A percentile compares a stretch with the other conserved stretches of the same genome.
Conservation (phyloP, 2,888 invertebrate species). For the Aproaerema taeniolella region DNA sequence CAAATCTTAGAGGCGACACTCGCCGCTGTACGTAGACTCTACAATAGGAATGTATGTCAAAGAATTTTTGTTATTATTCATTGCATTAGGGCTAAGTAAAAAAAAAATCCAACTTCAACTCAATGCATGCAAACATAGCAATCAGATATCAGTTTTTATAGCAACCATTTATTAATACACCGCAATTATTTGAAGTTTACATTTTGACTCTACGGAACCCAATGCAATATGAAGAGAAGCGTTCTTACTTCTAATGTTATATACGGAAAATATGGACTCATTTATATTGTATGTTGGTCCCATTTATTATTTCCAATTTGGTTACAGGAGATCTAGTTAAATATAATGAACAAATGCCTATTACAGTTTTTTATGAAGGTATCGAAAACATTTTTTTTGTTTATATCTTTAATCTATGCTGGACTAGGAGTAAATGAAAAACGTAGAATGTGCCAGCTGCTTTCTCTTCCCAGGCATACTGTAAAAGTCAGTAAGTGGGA, state of each 20-base stretch:
- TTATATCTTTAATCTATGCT: not conserved
- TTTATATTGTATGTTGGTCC: not conserved
- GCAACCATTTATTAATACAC: too few species aligned
- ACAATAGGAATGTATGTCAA: not conserved
- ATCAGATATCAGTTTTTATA: not conserved
- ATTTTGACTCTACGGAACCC: not conserved
- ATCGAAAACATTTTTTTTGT: not conserved
- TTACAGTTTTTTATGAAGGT: not conserved
- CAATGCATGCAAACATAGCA: not conserved
- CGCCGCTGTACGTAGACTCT: too few species aligned
- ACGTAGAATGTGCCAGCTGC: not conserved
- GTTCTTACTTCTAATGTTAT: not conserved
- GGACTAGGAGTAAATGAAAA: not conserved
- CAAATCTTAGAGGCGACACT: too few species aligned
- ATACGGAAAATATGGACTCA: not conserved
- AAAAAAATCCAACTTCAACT: not conserved
- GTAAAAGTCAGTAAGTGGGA: not conserved
- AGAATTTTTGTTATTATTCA: not conserved
- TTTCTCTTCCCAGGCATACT: not conserved
- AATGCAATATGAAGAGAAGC: not conserved
- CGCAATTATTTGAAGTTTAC: not conserved
- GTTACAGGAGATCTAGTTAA: not conserved
- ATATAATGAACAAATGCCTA: not conserved
- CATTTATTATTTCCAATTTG: not conserved
- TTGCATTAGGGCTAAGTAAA: not conserved